Evolutionary conservation across 2,888 invertebrate species (phyloP).

Genomic region (Malacosoma neustria): DNA sequence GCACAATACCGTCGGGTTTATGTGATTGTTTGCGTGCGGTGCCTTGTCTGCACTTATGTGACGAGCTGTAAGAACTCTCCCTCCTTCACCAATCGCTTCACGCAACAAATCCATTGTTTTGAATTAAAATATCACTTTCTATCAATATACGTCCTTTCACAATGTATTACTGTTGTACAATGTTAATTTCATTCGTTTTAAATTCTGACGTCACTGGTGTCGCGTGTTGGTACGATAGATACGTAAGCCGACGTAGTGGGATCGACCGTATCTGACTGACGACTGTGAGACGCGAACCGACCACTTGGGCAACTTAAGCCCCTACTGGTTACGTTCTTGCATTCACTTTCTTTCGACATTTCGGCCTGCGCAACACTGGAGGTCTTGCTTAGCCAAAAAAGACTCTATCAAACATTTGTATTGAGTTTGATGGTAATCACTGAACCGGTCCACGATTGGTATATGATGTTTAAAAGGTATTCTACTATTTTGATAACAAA

Average conservation of each 20-base stretch:
- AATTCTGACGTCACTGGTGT: neutral
- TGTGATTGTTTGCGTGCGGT: constrained; percentile 33
- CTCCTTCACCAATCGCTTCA: constrained; percentile 34
- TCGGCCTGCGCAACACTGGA: constrained; percentile 43
- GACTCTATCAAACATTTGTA: no score
- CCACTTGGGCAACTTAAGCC: neutral
- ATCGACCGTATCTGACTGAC: neutral
- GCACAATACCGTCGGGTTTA: constrained; percentile 55
- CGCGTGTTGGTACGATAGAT: neutral
- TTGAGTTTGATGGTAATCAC: no score
- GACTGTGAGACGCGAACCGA: constrained; percentile 6
- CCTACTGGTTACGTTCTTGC: constrained; percentile 25
- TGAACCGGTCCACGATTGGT: no score
- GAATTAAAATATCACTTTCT: neutral
- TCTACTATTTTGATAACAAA: no score
- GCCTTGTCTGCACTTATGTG: constrained; percentile 45
- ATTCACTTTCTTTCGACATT: constrained; percentile 72
- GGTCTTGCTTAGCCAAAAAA: no score
- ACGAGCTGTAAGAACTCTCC: constrained; percentile 36
- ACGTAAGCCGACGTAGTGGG: neutral
- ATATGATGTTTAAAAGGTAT: no score
- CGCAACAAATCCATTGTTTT: constrained; percentile 43
- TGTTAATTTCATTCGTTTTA: neutral
- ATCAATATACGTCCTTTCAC: constrained; percentile 6
- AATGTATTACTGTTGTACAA: neutral